These are phyloP conservation scores for Xiphophorus maculatus DNA, from an alignment of 2,113 vertebrate species.

Conservation along the genomic window DNA sequence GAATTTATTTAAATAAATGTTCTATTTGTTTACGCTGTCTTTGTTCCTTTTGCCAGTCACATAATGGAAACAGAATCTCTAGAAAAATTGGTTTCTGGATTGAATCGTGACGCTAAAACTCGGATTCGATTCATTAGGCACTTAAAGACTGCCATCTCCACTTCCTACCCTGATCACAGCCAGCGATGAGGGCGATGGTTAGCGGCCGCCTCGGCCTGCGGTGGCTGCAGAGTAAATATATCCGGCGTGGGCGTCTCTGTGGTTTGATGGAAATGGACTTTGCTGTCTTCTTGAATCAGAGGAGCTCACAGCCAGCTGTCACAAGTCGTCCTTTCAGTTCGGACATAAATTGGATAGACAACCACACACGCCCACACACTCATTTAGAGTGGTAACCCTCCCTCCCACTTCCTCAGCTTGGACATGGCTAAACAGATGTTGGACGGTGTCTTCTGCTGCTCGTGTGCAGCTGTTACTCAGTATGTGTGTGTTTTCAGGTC, in stretches of 20 bases:
- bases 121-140: too few species aligned
- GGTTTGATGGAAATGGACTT: conserved; percentile 42
- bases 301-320: conserved; percentile 58
- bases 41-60: too few species aligned
- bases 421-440: conserved; percentile 31
- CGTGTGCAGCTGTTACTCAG: not conserved
- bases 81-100: too few species aligned
- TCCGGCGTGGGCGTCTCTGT: conserved; percentile 35
- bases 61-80: too few species aligned
- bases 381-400: conserved; percentile 16
- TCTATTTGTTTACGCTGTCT: too few species aligned
- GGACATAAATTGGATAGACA: conserved; percentile 41
- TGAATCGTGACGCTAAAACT: too few species aligned
- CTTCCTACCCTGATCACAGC: conserved; percentile 18
- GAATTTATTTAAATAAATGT: too few species aligned
- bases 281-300: conserved; percentile 72
- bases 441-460: not conserved
- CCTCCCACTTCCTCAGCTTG: conserved; percentile 1
- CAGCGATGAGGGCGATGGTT: conserved; percentile 17
- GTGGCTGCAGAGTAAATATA: conserved; percentile 41
- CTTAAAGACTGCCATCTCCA: too few species aligned
- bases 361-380: not conserved
- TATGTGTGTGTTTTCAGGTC: conserved; percentile 75
- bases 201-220: conserved; percentile 9
- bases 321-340: conserved; percentile 34